Base-by-base conservation (phyloP, 2,797 vertebrate species). In the Melanotaenia nigrans region DNA sequence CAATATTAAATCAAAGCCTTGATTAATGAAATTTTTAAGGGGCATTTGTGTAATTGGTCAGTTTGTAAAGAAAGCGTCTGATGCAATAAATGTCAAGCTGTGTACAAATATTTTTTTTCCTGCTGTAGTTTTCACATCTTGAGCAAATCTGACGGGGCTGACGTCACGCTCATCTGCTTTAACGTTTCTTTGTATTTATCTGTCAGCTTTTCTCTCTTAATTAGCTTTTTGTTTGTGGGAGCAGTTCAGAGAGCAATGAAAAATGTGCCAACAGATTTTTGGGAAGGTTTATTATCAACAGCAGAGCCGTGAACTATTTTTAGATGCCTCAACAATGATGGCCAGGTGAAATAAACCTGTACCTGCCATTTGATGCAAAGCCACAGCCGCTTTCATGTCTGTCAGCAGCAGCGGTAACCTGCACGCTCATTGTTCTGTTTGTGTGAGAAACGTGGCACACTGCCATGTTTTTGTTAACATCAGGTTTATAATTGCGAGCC, bases 391-490 rank as follows among this genome's bases (percentile, higher is more conserved):
- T 57, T 55, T 66, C 20, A 14, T 14, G 20, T 45, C 20, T 65
- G 45, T 22, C 20, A 49, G 45, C 53, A 25, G 56, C 40, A n/a
- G 20, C 38, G 5, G 5, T 32, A 58, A 71, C 66, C 33, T 56
- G 30, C 14, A 28, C 6, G 30, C 53, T 40, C 64, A 25, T 16
- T 63, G 33, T 35, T 62, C 60, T 62, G 42, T 33, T 54, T n/a
- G 14, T 40, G 30, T 53, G 47, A 56, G n/a, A 25, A 47, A 45
- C 0, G 14, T 0, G 18, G n/a, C 61, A 63, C n/a, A 40, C 5
- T 24, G 35, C 53, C 56, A 53, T n/a, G 47, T 70, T 78, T 74
- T 62, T 63, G 7, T 75, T 65, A 16, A 32, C 61, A 60, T 59
- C 32, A 1, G 1, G 73, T 38, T 78, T 25, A 65, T 45, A 61